A percentile compares a stretch with the other conserved stretches of the same genome.
phyloP scores from a whole-genome alignment of 92 coral and sea anemone genomes.

The Desmophyllum pertusum region DNA sequence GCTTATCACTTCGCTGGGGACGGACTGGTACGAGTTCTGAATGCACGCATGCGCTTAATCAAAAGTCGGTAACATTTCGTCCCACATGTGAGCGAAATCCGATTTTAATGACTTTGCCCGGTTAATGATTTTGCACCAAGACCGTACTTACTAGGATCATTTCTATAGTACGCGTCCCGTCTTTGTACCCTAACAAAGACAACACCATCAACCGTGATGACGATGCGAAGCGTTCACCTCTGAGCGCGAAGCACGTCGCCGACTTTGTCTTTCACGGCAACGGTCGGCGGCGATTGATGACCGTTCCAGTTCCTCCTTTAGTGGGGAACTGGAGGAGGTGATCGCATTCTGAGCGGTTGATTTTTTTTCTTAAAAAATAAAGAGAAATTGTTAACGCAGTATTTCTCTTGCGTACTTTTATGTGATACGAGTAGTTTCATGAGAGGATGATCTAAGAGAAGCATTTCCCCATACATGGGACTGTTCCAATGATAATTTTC shows the following conservation, averaged over 20 bases:
- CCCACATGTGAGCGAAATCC: too few species aligned
- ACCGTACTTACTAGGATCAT: constrained; percentile 92
- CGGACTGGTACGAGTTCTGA: constrained; percentile 76
- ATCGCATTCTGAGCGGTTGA: constrained; percentile 79
- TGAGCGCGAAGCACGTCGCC: constrained; percentile 79
- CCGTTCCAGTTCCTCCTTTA: constrained; percentile 57
- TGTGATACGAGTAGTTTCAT: too few species aligned
- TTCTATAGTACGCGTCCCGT: constrained; percentile 93
- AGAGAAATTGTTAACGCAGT: too few species aligned
- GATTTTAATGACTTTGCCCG: too few species aligned
- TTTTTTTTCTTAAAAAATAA: too few species aligned
- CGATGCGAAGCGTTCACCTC: constrained; percentile 74
- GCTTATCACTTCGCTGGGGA: constrained; percentile 92
- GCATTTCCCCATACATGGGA: too few species aligned
- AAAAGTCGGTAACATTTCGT: too few species aligned
- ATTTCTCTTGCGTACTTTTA: too few species aligned
- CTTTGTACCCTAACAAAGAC: constrained; percentile 78
- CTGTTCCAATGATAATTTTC: too few species aligned
- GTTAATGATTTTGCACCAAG: too few species aligned
- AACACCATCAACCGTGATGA: constrained; percentile 72
- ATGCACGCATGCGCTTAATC: neutral
- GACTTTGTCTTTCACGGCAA: constrained; percentile 67
- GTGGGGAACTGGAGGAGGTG: constrained; percentile 68
- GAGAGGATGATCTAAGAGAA: too few species aligned
- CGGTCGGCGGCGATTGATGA: constrained; percentile 72